A percentile compares a stretch with the other conserved stretches of the same genome.
Evolutionary conservation across 2,797 vertebrate genomes (phyloP).

Genomic region (Chloroceryle amazona): DNA sequence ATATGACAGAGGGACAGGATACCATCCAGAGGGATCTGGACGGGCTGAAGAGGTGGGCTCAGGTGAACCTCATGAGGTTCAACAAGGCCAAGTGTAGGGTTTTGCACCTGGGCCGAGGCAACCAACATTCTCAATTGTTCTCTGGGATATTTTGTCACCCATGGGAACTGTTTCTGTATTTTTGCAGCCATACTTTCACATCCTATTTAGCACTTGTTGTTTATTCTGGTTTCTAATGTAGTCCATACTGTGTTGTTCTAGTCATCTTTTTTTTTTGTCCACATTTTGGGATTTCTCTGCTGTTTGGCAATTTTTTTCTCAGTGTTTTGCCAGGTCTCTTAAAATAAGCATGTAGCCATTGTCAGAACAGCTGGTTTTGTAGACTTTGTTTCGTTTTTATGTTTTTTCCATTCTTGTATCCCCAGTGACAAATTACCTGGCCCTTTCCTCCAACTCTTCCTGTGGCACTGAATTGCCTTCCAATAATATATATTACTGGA

Average conservation of each 20-base stretch:
- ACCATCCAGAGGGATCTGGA: too few species aligned
- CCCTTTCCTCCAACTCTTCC: neutral
- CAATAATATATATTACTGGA: neutral
- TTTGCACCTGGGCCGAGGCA: too few species aligned
- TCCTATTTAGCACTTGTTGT: neutral
- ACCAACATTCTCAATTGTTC: neutral
- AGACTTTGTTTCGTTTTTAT: neutral
- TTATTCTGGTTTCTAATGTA: neutral
- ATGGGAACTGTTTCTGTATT: rapidly evolving
- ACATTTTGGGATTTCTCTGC: neutral
- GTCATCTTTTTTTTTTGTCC: neutral
- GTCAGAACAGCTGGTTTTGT: neutral
- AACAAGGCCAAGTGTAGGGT: too few species aligned
- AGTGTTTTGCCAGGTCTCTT: neutral
- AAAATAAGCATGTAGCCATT: neutral
- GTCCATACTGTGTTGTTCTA: neutral
- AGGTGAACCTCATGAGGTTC: too few species aligned
- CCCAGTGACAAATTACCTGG: neutral
- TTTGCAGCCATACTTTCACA: neutral
- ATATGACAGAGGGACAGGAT: too few species aligned
- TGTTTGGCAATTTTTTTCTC: neutral
- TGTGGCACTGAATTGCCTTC: neutral
- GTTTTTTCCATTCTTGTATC: neutral
- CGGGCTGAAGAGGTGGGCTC: too few species aligned
- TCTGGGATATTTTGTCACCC: neutral